Percentiles rank a stretch among this genome's conserved stretches.
These are phyloP conservation scores for Gavialis gangeticus DNA, from an alignment of 2,113 vertebrate species.

Conservation along the genomic window DNA sequence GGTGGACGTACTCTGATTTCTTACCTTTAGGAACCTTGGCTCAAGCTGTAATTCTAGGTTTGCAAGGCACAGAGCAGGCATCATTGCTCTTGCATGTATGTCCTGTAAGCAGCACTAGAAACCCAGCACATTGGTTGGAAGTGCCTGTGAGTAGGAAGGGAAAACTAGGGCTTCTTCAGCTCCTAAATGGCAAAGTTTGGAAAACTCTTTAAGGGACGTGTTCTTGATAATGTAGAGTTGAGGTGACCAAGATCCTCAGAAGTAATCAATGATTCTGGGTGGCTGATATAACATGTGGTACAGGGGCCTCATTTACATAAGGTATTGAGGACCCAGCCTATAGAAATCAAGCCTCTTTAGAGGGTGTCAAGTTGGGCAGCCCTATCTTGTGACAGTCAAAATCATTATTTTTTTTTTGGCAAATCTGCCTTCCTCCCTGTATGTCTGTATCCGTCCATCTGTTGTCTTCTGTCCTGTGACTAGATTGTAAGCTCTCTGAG, in stretches of 20 bases:
- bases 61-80: neutral
- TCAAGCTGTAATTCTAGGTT: neutral
- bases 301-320: conserved; percentile 29
- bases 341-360: neutral
- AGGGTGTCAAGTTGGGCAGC: neutral
- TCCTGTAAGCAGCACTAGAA: neutral
- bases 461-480: neutral
- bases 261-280: conserved; percentile 22
- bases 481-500: conserved; percentile 4
- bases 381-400: neutral
- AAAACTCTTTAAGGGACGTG: conserved; percentile 30
- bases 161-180: neutral
- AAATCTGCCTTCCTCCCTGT: neutral
- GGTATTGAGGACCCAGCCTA: neutral
- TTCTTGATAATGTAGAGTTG: conserved; percentile 13
- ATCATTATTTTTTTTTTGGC: conserved; percentile 11
- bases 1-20: neutral
- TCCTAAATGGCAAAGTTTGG: conserved; percentile 34
- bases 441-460: conserved; percentile 32
- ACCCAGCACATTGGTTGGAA: conserved; percentile 44
- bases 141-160: conserved; percentile 3
- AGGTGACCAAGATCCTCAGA: neutral
- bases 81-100: neutral
- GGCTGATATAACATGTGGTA: conserved; percentile 1
- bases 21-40: neutral